phyloP scores from a whole-genome alignment of 2,113 vertebrate species.

The Notiomystis cincta region DNA sequence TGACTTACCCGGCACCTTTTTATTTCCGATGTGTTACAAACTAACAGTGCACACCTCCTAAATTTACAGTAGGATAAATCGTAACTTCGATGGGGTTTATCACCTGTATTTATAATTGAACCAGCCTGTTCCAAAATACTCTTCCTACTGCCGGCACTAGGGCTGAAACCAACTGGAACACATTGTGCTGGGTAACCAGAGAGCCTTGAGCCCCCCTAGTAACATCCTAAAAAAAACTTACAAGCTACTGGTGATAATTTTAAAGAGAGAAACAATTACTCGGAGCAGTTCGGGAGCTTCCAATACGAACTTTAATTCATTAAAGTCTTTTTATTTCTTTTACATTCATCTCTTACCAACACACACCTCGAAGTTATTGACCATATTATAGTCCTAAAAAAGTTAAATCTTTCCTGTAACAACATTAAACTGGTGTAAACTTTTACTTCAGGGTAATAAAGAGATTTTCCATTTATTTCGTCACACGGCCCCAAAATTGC shows the following conservation, averaged over 20 bases:
- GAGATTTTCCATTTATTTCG: background rate
- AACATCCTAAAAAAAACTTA: background rate
- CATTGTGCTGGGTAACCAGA: fast-evolving
- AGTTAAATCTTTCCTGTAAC: background rate
- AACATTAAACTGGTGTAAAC: background rate
- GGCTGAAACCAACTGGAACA: background rate
- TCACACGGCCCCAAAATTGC: fast-evolving
- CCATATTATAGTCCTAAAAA: background rate
- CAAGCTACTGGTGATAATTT: background rate
- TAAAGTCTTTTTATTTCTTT: background rate
- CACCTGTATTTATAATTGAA: background rate
- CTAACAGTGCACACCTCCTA: background rate
- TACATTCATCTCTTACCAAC: background rate
- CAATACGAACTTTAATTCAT: background rate
- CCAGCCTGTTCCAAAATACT: background rate
- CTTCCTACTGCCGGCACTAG: background rate
- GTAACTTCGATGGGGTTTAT: background rate
- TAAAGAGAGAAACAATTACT: background rate
- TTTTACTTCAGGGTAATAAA: background rate
- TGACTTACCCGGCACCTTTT: fast-evolving
- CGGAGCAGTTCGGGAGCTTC: background rate
- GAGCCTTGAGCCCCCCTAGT: background rate
- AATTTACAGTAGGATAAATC: background rate
- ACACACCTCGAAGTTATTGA: background rate
- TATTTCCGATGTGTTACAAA: background rate